A percentile compares a stretch with the other conserved stretches of the same genome.
phyloP scores from a whole-genome alignment of 1,140 invertebrate genomes.

The Habropoda laboriosa region DNA sequence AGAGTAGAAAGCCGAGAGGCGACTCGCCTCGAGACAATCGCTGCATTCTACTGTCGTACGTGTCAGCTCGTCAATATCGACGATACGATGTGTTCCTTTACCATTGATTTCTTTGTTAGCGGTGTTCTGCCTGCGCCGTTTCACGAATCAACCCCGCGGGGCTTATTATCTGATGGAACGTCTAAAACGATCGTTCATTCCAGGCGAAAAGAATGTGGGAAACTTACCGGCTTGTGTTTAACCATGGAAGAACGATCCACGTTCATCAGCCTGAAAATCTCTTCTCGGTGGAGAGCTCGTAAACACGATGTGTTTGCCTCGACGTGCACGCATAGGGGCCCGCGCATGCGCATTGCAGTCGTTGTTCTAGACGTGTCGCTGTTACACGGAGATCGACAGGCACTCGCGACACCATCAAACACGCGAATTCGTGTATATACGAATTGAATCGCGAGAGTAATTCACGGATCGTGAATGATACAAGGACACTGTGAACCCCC shows the following conservation, averaged over 20 bases:
- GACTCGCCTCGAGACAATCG: conserved; percentile 36
- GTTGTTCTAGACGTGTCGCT: background rate
- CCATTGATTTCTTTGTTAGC: conserved; percentile 24
- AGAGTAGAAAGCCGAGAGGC: background rate
- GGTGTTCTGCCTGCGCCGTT: background rate
- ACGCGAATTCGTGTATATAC: background rate
- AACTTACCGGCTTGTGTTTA: conserved; percentile 5
- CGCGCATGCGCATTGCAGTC: no score
- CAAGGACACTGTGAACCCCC: no score
- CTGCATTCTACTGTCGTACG: conserved; percentile 37
- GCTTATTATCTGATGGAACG: conserved; percentile 34
- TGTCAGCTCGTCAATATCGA: conserved; percentile 36
- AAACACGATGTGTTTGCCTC: background rate
- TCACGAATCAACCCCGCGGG: background rate
- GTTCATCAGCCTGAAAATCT: background rate
- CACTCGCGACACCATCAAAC: background rate
- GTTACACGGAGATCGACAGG: background rate
- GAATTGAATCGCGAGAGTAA: background rate
- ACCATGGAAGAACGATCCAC: no score
- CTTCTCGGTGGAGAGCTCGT: background rate
- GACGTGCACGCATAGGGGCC: background rate
- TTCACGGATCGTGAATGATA: background rate
- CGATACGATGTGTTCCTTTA: conserved; percentile 9
- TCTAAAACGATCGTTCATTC: conserved; percentile 22
- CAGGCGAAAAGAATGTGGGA: conserved; percentile 6